phyloP scores from a whole-genome alignment of 92 coral and sea anemone genomes.

The Phenganax marumi region DNA sequence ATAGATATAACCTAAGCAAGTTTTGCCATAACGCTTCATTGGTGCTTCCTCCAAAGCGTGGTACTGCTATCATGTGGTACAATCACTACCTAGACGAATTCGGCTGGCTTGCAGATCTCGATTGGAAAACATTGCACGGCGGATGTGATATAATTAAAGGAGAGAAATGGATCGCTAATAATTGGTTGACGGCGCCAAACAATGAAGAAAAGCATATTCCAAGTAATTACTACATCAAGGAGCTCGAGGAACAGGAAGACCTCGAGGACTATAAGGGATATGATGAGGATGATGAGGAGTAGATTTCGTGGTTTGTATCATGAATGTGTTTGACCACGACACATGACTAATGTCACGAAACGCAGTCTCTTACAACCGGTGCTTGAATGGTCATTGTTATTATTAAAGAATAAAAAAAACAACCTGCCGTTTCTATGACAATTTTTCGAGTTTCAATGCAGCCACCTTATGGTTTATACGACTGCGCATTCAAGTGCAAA shows the following conservation, averaged over 20 bases:
- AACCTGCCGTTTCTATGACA: constrained; percentile 8
- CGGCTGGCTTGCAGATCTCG: constrained; percentile 91
- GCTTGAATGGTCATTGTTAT: background rate
- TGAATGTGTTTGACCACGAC: too few species aligned
- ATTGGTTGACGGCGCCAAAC: constrained; percentile 96
- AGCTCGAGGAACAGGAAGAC: constrained; percentile 17
- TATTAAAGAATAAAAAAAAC: background rate
- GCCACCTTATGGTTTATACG: background rate
- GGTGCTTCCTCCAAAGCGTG: constrained; percentile 85
- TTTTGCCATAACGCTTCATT: constrained; percentile 77
- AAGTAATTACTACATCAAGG: constrained; percentile 31
- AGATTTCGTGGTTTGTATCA: background rate
- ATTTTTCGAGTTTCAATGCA: constrained; percentile 1
- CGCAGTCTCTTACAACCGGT: too few species aligned
- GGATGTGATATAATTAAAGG: constrained; percentile 92
- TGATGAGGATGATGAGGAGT: background rate
- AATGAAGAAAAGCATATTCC: constrained; percentile 23
- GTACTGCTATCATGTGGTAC: constrained; percentile 98
- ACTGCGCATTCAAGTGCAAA: constrained; percentile 19
- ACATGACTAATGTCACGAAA: too few species aligned
- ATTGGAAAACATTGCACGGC: constrained; percentile 85
- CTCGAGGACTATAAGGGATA: constrained; percentile 1
- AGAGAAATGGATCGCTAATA: constrained; percentile 86
- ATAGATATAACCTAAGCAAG: constrained; percentile 75
- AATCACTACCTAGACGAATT: constrained; percentile 79